These are phyloP conservation scores for Theocolax elegans DNA, from an alignment of 1,140 invertebrate species.

Conservation along the genomic window DNA sequence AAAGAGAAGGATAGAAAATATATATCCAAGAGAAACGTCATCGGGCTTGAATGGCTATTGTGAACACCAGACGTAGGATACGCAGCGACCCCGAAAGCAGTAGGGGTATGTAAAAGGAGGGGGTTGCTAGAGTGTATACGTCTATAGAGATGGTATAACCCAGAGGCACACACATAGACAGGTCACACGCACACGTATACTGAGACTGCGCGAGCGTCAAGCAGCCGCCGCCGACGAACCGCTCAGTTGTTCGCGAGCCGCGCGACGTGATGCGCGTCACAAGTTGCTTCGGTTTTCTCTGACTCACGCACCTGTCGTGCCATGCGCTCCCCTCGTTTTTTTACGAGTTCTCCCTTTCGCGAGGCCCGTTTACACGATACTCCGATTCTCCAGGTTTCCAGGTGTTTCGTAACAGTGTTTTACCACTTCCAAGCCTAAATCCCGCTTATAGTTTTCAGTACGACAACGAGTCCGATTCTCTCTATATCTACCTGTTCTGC, in stretches of 20 bases:
- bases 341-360: too few species aligned
- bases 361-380: too few species aligned
- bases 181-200: neutral
- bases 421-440: too few species aligned
- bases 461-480: too few species aligned
- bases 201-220: conserved; percentile 33
- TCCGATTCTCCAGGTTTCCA: too few species aligned
- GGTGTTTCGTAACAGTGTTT: too few species aligned
- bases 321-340: too few species aligned
- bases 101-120: neutral
- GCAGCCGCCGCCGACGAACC: neutral
- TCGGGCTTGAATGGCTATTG: conserved; percentile 13
- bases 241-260: conserved; percentile 55
- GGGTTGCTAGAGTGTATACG: conserved; percentile 17
- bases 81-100: neutral
- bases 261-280: conserved; percentile 48
- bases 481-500: too few species aligned
- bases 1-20: conserved; percentile 16
- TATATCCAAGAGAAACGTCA: too few species aligned
- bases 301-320: conserved; percentile 6
- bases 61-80: neutral
- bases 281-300: neutral
- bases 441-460: too few species aligned
- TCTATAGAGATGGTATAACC: conserved; percentile 2
- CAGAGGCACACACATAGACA: neutral